These are phyloP conservation scores for Tragelaphus imberbis DNA, from an alignment of 2,113 vertebrate species.

Conservation along the genomic window DNA sequence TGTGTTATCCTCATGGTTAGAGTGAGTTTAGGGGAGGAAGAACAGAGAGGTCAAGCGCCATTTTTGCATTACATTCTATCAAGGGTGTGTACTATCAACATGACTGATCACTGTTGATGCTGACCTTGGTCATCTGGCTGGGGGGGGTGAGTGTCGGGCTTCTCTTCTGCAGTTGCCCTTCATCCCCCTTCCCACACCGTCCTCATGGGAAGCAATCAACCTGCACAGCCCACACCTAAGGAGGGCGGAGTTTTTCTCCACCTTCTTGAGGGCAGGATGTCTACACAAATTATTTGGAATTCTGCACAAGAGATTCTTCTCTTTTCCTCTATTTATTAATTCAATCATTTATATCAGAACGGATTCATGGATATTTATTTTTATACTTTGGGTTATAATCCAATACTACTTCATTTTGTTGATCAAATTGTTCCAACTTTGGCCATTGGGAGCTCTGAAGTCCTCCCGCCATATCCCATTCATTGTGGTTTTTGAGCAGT, in stretches of 20 bases:
- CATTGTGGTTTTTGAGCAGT: neutral
- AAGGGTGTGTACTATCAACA: too few species aligned
- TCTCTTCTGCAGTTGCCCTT: neutral
- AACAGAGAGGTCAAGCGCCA: neutral
- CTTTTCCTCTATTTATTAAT: neutral
- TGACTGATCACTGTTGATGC: neutral
- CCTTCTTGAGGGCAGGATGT: neutral
- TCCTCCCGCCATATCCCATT: neutral
- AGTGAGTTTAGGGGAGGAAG: neutral
- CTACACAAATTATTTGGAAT: neutral
- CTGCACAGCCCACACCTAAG: neutral
- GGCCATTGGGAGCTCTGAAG: neutral
- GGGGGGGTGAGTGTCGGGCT: neutral
- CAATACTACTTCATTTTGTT: neutral
- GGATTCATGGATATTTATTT: neutral
- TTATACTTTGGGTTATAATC: neutral
- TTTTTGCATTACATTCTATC: neutral
- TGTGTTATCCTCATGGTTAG: neutral
- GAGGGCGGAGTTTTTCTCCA: neutral
- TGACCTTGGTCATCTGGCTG: neutral
- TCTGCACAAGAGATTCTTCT: neutral
- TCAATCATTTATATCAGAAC: neutral
- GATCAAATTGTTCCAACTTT: neutral
- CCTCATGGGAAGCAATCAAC: neutral
- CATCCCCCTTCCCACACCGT: neutral